Evolutionary conservation across 2,797 vertebrate genomes (phyloP).

Genomic region (Sebastes diploproa): DNA sequence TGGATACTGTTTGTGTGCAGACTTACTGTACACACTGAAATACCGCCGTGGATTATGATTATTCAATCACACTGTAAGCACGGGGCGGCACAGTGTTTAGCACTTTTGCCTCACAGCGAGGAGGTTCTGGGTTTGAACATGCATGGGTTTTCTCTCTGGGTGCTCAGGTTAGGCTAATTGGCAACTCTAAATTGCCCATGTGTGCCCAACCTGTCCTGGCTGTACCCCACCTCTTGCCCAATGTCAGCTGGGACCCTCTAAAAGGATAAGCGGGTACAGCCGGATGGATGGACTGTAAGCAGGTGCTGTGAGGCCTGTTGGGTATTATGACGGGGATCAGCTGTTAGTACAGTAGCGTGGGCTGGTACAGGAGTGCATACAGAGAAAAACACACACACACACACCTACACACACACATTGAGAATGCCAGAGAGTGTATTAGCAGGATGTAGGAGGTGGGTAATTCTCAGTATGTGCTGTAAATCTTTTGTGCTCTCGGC

Average conservation of each 20-base stretch:
- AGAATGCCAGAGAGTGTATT: conserved; percentile 16
- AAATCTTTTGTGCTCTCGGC: conserved; percentile 35
- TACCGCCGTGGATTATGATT: conserved; percentile 64
- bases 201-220: neutral
- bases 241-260: neutral
- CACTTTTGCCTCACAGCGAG: neutral
- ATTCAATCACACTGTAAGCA: conserved; percentile 63
- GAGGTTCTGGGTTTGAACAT: neutral
- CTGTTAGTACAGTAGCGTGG: conserved; percentile 65
- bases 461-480: conserved; percentile 15
- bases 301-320: conserved; percentile 58
- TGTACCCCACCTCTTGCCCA: neutral
- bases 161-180: neutral
- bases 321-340: conserved; percentile 71
- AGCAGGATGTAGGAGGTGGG: neutral
- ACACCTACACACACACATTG: neutral
- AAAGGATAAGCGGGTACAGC: conserved; percentile 33
- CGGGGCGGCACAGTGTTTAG: neutral
- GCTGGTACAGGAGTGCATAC: conserved; percentile 55
- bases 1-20: conserved; percentile 27
- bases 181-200: neutral
- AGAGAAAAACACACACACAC: conserved; percentile 16
- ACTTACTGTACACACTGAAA: conserved; percentile 24
- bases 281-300: conserved; percentile 37
- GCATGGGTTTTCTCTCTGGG: neutral